Evolutionary conservation across 2,888 invertebrate genomes (phyloP).

Genomic region (Caenorhabditis sinica): DNA sequence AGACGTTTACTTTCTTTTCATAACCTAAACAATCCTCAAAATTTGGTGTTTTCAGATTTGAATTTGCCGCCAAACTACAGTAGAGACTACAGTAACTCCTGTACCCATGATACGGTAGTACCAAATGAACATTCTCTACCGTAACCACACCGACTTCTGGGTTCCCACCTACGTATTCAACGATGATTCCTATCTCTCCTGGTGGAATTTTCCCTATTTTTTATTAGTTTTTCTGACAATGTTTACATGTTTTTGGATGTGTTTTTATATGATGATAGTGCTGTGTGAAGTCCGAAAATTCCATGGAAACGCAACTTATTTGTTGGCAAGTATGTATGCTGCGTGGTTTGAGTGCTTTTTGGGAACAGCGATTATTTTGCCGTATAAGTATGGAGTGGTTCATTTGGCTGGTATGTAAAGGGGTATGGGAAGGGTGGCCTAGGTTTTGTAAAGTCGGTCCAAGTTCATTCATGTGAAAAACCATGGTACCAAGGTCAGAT

Average conservation of each 20-base stretch:
- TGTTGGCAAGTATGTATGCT: slow-evolving; percentile 17
- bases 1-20: too few species aligned
- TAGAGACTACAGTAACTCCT: too few species aligned
- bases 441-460: too few species aligned
- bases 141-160: slow-evolving; percentile 37
- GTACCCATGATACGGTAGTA: too few species aligned
- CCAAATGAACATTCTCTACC: slow-evolving; percentile 33
- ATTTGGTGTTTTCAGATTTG: too few species aligned
- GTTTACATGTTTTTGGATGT: slow-evolving; percentile 27
- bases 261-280: slow-evolving; percentile 23
- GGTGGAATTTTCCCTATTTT: slow-evolving; percentile 49
- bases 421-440: not conserved
- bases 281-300: slow-evolving; percentile 43
- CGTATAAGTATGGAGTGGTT: slow-evolving; percentile 43
- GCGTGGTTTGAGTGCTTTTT: slow-evolving; percentile 42
- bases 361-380: slow-evolving; percentile 20
- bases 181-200: slow-evolving; percentile 30
- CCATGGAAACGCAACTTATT: slow-evolving; percentile 44
- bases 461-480: too few species aligned
- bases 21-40: too few species aligned
- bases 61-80: too few species aligned
- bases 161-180: slow-evolving; percentile 41
- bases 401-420: slow-evolving; percentile 30
- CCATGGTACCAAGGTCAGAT: too few species aligned
- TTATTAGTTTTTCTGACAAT: slow-evolving; percentile 20